These are phyloP conservation scores for Moxostoma hubbsi DNA, from an alignment of 2,797 vertebrate genomes.

Conservation along the genomic window DNA sequence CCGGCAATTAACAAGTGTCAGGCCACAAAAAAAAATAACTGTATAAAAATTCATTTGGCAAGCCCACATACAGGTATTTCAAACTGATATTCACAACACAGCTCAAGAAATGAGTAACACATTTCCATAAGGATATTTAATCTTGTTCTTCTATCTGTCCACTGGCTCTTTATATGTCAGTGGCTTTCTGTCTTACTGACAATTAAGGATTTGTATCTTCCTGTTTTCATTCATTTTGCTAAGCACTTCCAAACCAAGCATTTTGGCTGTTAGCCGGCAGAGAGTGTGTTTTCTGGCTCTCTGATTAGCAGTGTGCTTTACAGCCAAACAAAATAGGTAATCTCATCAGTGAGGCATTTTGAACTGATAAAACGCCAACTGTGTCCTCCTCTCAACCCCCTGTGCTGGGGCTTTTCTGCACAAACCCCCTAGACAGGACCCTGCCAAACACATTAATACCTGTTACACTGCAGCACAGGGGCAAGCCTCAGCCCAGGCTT, in stretches of 20 bases:
- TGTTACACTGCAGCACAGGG: conserved; percentile 66
- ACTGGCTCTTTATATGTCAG: conserved; percentile 57
- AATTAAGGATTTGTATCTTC: conserved; percentile 68
- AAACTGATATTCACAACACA: conserved; percentile 44
- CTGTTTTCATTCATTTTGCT: conserved; percentile 68
- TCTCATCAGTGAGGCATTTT: conserved; percentile 85
- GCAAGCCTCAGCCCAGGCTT: conserved; percentile 74
- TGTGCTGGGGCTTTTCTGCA: conserved; percentile 58
- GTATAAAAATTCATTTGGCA: conserved; percentile 30
- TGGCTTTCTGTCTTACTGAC: conserved; percentile 52
- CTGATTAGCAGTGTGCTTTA: conserved; percentile 88
- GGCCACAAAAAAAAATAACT: conserved; percentile 15
- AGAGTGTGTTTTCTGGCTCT: conserved; percentile 81
- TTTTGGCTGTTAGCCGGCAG: conserved; percentile 25
- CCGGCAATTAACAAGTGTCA: conserved; percentile 56
- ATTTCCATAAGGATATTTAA: conserved; percentile 39
- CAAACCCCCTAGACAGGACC: conserved; percentile 62
- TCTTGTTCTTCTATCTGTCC: conserved; percentile 28
- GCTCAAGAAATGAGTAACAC: conserved; percentile 42
- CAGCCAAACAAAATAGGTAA: conserved; percentile 85
- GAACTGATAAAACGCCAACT: conserved; percentile 83
- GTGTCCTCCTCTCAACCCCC: conserved; percentile 60
- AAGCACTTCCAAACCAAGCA: conserved; percentile 69
- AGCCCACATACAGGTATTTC: conserved; percentile 44
- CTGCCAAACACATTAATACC: conserved; percentile 75